Evolutionary conservation across 1,140 invertebrate species (phyloP).

Genomic region (Kradibia gibbosae): DNA sequence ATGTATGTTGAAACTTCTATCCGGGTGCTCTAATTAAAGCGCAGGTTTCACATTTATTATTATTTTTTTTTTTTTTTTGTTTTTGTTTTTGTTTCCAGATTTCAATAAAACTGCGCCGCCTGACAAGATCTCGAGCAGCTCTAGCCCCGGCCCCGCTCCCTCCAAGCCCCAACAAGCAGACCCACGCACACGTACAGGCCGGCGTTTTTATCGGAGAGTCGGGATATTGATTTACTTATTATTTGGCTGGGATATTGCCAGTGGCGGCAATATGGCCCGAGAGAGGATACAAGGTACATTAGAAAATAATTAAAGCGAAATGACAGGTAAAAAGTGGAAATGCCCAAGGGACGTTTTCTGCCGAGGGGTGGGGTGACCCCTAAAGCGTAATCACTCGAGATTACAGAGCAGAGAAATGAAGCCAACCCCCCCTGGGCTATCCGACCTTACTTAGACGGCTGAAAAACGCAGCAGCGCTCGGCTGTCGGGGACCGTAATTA

Average conservation of each 20-base stretch:
- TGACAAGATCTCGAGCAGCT: too few species aligned
- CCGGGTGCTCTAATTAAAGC: background rate
- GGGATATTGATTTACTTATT: too few species aligned
- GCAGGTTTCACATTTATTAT: background rate
- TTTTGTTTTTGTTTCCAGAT: too few species aligned
- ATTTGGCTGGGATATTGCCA: too few species aligned
- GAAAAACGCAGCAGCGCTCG: slow-evolving; percentile 51
- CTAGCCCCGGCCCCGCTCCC: too few species aligned
- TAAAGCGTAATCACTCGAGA: slow-evolving; percentile 59
- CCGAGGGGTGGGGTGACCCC: background rate
- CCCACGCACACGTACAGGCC: too few species aligned
- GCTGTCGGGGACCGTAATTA: slow-evolving; percentile 57
- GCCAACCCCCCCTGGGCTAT: slow-evolving; percentile 52
- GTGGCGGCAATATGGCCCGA: background rate
- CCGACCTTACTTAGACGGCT: slow-evolving; percentile 49
- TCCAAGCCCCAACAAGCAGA: too few species aligned
- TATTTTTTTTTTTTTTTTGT: slow-evolving; percentile 13
- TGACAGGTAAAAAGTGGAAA: slow-evolving; percentile 35
- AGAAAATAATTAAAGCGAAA: slow-evolving; percentile 42
- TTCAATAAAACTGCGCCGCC: too few species aligned
- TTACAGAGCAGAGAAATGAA: slow-evolving; percentile 58
- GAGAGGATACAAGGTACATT: slow-evolving; percentile 2
- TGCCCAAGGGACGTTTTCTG: slow-evolving; percentile 40
- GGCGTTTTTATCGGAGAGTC: too few species aligned
- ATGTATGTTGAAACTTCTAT: too few species aligned